Evolutionary conservation across 53 echinoderm and acorn worm genomes (phyloP), one percentile per base, ranked within the genome.

Genomic region (Arbacia lixula): DNA sequence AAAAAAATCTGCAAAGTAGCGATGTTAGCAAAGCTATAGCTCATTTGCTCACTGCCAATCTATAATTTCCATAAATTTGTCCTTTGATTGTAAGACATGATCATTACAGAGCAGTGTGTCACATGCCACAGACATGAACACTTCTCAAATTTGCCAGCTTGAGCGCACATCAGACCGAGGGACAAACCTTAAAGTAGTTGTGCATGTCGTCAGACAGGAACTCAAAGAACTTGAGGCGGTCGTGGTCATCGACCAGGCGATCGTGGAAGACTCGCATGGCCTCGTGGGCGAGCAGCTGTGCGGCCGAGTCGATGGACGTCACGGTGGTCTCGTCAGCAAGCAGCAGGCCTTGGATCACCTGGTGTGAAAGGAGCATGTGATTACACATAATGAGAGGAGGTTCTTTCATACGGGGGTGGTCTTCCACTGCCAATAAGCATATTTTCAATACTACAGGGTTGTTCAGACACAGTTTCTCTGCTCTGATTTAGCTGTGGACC

Each of bases 221-320:
- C 20, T 90, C 90, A 86, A 99, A 95, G 91, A 99, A 99, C 72
- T 82, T 85, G 28, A 88, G 52, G 25, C 99, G 90, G 67, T 99
- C 99, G 17, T 61, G 79, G 36, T 88, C 86, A 84, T 91, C 87
- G 4, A 98, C 94, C 37, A 95, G 86, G 41, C 99, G 77, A 60
- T 99, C 99, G 76, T 99, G 99, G 83, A 99, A 95, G 35, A 99
- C 95, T 41, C 99, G 86, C 53, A 92, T 99, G 34, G 99, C 92
- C 82, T 99, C 99, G 65, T 99, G 99, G 66, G 99, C 98, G 29
- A 99, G 85, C 22, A 99, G 91, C 89, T 95, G 85, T 0, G 95
- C 99, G 34, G 99, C 90, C 17, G 88, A 88, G 54, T 99, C 99
- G 5, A 76, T 83, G 4, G 95, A 91, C 5, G 99, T 95, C 27